Conservation (phyloP, 2,797 vertebrate species). For the Brachyrhaphis roseni region DNA sequence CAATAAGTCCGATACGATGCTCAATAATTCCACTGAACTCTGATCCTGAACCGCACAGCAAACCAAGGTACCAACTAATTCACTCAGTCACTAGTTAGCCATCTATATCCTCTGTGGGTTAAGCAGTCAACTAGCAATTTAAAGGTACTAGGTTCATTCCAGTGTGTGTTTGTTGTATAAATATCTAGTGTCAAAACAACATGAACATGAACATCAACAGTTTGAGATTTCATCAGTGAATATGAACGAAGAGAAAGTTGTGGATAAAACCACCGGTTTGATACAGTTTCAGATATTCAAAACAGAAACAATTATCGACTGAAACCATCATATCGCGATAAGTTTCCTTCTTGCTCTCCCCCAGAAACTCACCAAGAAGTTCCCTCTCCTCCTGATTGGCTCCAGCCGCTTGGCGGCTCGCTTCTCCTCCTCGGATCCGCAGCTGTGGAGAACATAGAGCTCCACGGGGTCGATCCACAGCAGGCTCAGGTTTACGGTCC, state of each 20-base stretch:
- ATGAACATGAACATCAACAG: no score
- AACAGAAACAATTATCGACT: no score
- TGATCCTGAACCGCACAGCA: neutral
- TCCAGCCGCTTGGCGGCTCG: constrained; percentile 84
- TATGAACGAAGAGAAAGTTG: no score
- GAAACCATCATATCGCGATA: neutral
- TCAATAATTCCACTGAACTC: neutral
- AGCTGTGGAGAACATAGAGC: constrained; percentile 89
- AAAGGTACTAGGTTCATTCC: neutral
- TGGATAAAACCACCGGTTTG: no score
- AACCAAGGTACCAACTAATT: no score
- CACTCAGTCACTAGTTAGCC: no score
- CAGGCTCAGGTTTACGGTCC: constrained; percentile 85
- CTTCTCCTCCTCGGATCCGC: constrained; percentile 88
- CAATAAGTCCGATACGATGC: neutral
- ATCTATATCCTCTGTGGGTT: neutral
- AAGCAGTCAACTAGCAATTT: neutral
- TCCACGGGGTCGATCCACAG: constrained; percentile 88
- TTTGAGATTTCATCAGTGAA: no score
- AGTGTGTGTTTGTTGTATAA: neutral
- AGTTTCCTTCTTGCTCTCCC: neutral
- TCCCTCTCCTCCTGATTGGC: constrained; percentile 85
- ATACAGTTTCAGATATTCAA: no score
- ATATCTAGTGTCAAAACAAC: no score
- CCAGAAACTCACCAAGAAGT: constrained; percentile 76